Percentiles rank a stretch among this genome's conserved stretches.
Conservation (phyloP, 1,140 invertebrate genomes). For the Drosophila serrata region DNA sequence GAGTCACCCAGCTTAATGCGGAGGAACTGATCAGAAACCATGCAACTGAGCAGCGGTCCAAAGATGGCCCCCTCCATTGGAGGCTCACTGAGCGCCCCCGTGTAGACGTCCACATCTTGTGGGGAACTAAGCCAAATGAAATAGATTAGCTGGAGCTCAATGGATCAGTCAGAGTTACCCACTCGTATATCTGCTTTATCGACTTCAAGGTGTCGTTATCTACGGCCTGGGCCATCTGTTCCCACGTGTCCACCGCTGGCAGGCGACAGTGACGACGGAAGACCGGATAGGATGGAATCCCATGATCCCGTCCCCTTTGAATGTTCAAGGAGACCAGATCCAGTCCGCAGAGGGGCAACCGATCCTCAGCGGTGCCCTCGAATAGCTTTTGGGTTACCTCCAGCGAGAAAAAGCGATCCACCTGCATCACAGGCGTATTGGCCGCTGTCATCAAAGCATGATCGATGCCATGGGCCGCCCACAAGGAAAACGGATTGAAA, state of each 20-base stretch:
- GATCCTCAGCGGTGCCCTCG: constrained; percentile 85
- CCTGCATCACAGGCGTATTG: constrained; percentile 89
- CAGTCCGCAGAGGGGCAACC: constrained; percentile 88
- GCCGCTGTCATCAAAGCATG: constrained; percentile 88
- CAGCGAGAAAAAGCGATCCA: constrained; percentile 89
- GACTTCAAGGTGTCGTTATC: constrained; percentile 88
- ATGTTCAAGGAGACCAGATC: constrained; percentile 95
- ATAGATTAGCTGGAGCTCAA: neutral
- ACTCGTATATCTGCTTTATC: constrained; percentile 89
- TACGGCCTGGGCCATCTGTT: constrained; percentile 89
- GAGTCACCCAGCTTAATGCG: constrained; percentile 92
- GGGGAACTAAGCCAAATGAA: constrained; percentile 86
- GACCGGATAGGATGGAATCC: constrained; percentile 91
- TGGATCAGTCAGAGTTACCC: constrained; percentile 36
- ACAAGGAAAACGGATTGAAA: constrained; percentile 93
- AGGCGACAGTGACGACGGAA: constrained; percentile 92
- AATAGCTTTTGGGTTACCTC: constrained; percentile 90
- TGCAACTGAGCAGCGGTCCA: constrained; percentile 94
- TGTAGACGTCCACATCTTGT: constrained; percentile 95
- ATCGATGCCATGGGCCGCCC: constrained; percentile 87
- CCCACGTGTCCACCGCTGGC: constrained; percentile 89
- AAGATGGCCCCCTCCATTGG: constrained; percentile 89
- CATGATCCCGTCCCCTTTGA: constrained; percentile 95
- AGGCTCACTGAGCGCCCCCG: constrained; percentile 92
- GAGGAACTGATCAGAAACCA: constrained; percentile 94